A percentile compares a stretch with the other conserved stretches of the same genome.
These are phyloP conservation scores for Borostomias antarcticus DNA, from an alignment of 2,797 vertebrate species.

Conservation along the genomic window DNA sequence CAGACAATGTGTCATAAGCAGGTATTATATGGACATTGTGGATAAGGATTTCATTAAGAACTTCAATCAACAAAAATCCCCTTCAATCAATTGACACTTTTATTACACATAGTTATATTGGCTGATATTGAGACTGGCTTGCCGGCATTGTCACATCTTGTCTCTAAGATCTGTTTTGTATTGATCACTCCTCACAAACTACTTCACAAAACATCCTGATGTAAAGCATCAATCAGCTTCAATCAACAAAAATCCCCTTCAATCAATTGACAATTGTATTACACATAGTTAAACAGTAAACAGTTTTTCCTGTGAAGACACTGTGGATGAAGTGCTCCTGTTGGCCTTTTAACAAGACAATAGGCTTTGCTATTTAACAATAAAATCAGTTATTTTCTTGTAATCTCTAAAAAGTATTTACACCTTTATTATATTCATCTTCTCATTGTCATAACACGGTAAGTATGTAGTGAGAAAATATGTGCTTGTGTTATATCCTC, in stretches of 20 bases:
- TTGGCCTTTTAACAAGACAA: constrained; percentile 55
- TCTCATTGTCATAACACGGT: constrained; percentile 25
- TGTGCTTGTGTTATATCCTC: constrained; percentile 47
- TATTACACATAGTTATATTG: constrained; percentile 66
- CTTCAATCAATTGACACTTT: constrained; percentile 55
- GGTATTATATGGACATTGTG: too few species aligned
- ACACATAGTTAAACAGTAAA: constrained; percentile 63
- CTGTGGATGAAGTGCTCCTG: constrained; percentile 65
- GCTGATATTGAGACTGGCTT: too few species aligned
- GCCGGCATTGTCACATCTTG: too few species aligned
- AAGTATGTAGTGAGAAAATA: constrained; percentile 38
- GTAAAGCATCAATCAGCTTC: too few species aligned
- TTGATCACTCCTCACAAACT: too few species aligned
- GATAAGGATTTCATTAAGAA: too few species aligned
- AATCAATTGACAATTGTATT: constrained; percentile 61
- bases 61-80: constrained; percentile 29
- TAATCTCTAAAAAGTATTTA: constrained; percentile 44
- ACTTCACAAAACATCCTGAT: too few species aligned
- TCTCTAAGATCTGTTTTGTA: too few species aligned
- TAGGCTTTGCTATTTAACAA: constrained; percentile 27
- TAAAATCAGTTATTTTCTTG: background rate
- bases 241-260: constrained; percentile 31
- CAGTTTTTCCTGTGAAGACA: constrained; percentile 51
- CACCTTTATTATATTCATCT: constrained; percentile 68
- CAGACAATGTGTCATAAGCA: too few species aligned